Evolutionary conservation across 2,797 vertebrate species (phyloP), one percentile per base, ranked within the genome.

Genomic region (Notolabrus celidotus): DNA sequence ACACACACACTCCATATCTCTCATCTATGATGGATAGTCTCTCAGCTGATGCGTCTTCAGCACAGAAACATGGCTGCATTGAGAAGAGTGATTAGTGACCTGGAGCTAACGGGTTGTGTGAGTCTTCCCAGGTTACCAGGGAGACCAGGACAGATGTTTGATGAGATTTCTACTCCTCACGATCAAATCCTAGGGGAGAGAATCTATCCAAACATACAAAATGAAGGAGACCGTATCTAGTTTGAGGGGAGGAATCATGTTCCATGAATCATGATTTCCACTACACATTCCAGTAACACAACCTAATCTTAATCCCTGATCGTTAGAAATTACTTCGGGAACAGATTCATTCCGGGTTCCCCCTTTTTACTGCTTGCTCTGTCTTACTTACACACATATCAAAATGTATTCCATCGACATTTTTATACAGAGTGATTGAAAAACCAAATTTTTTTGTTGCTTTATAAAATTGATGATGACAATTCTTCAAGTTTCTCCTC

Each of bases 21-120:
- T 49, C 31, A 60, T 55, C 51, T 51, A 8, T 71, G 54, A 80
- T 57, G 68, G 7, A 0, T 1, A 15, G 51, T 55, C 33, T 50
- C 51, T 65, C 8, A 1, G 43, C 27, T 53, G 55, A 52, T 62
- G 0, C 41, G 43, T 43, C 72, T 61, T 75, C 56, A 47, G 56
- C 41, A 16, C 46, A 67, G 71, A 62, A 61, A 76, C 54, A 64
- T 8, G 8, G 46, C 51, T 42, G 67, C 77, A 86, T 82, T 57
- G 58, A 75, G 31, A 67, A 20, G 7, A 19, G 27, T 64, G 64
- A 85, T 88, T 77, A 87, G 68, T 60, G 70, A 66, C 42, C 60
- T 7, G 10, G 19, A 36, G 51, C 2, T 33, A 73, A 49, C 0
- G 12, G 57, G 57, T 53, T 12, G 58, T 58, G 59, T 0, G 22